phyloP scores from a whole-genome alignment of 92 coral and sea anemone species.

The Meandrina meandrites region DNA sequence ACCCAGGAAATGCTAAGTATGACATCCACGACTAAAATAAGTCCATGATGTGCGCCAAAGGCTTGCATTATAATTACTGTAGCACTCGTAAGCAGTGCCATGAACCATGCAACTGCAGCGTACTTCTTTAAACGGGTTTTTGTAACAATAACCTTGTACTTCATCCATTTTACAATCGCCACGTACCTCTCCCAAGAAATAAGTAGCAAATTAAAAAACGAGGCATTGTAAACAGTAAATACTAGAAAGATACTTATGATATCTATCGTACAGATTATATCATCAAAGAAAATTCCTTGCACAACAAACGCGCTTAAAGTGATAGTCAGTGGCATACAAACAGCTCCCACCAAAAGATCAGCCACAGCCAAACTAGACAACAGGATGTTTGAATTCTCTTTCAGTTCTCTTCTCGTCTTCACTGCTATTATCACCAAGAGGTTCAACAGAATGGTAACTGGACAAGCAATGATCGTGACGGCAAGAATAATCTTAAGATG shows the following conservation, averaged over 20 bases:
- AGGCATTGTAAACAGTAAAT: background rate
- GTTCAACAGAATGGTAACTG: too few relatives aligned
- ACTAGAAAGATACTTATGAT: background rate
- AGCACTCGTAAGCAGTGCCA: background rate
- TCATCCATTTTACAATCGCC: too few relatives aligned
- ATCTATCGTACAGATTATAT: background rate
- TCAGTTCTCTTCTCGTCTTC: background rate
- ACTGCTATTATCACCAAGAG: too few relatives aligned
- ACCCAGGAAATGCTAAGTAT: background rate
- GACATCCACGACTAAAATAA: background rate
- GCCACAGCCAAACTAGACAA: too few relatives aligned
- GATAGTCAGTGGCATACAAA: too few relatives aligned
- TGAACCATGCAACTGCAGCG: background rate
- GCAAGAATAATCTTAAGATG: background rate
- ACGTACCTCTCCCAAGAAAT: too few relatives aligned
- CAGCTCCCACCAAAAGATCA: too few relatives aligned
- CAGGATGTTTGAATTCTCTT: background rate
- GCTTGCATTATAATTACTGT: background rate
- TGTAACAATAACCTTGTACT: constrained; percentile 17
- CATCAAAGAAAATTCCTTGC: background rate
- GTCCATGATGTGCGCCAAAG: background rate
- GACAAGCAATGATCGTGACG: background rate
- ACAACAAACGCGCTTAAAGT: background rate
- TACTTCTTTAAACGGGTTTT: background rate
- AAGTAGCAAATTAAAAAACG: background rate